Base-by-base conservation (phyloP, 1,140 invertebrate genomes). In the Tetranychus urticae region DNA sequence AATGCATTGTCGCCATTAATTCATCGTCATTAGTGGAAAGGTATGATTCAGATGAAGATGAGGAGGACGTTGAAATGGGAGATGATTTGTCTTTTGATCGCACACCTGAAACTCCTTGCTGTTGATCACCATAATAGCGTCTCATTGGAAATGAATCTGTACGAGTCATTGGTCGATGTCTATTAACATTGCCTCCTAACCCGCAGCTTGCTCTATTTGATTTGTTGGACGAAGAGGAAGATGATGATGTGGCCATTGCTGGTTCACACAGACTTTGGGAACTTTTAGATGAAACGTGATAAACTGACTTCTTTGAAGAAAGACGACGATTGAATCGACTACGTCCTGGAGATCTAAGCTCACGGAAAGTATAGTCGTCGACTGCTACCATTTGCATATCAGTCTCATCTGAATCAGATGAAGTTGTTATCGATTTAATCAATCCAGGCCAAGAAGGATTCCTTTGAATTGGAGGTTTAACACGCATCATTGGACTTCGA, bases 361-460 rank as follows among this genome's bases (percentile, higher is more conserved):
- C n/a, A 8, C 50, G 50, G 3, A 52, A 31, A 23, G 50, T 2
- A 8, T n/a, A 23, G 2, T 52, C 50, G 6, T 52, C 50, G 2
- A 23, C n/a, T 52, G n/a, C 23, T 2, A 33, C 8, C 23, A n/a
- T 52, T 33, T 2, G 13, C 14, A 36, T 14, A 56, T 31, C 12
- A 14, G 34, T 14, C 31, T 60, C 59, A 39, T 60, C 59, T 1
- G 45, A 60, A 36, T 60, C 59, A 34, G 59, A 60, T 14, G 59
- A 50, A 31, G 59, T 33, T 31, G 14, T 60, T 2, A 33, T 60
- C n/a, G 48, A 60, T 13, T 33, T 50, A 2, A 52, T 42, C 6
- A 58, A 2, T 46, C 36, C 46, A 14, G 59, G 59, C 59, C 59
- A 60, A 14, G 59, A 60, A 50, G 59, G 59, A 48, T 60, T 60